Evolutionary conservation across 2,888 invertebrate genomes (phyloP), one percentile per base, ranked within the genome.

Genomic region (Fabriciana adippe): DNA sequence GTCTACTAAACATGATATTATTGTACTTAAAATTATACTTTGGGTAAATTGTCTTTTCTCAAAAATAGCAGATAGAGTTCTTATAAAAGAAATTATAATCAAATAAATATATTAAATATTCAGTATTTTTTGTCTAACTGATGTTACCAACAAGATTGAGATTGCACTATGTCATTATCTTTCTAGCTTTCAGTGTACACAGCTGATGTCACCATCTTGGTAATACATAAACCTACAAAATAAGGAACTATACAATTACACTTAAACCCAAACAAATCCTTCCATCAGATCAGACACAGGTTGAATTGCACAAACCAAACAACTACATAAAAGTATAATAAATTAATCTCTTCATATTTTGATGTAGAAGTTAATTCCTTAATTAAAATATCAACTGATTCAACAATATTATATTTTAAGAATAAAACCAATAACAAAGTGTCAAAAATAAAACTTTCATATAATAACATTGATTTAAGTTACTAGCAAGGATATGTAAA

Each of bases 161-260:
- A 83, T 81, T 76, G 77, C 82, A 79, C 80, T 80, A 83, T 77
- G 79, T 82, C 51, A 66, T 56, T 59, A 47, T 60, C 48, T 14
- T 60, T 47, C 65, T 68, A 64, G 61, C 63, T 67, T 62, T 26
- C 60, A 62, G 54, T 63, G 62, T 66, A 60, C 72, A 67, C 60
- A 65, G 63, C 45, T 69, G 64, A 67, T 62, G 21, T 69, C 56
- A 62, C 54, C 59, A 63, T 70, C 67, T 82, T 78, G 80, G 83
- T 84, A 81, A 80, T 83, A 86, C 78, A 82, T 86, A 86, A 59
- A 79, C 76, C 89, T 90, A 92, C 79, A 83, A 88, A 89, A 87
- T 88, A 92, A 92, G 92, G 92, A 92, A 92, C 92, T 90, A 90
- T 89, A 88, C 82, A 86, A 87, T 87, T 87, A 92, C 81, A 82